Evolutionary conservation across 1,140 invertebrate species (phyloP), one percentile per base, ranked within the genome.

Genomic region (Maniola jurtina): DNA sequence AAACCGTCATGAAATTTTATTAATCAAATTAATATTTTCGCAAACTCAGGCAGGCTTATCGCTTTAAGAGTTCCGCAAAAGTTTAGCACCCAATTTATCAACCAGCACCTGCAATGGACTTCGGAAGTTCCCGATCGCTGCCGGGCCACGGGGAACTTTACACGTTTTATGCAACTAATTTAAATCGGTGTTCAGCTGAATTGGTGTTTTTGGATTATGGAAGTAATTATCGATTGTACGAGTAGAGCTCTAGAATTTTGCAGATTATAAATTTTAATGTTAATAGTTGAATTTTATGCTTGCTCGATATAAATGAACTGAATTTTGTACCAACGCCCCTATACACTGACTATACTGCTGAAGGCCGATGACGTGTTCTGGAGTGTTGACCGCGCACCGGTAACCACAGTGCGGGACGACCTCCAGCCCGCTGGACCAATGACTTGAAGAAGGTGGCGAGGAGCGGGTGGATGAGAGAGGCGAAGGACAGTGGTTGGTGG

Each of bases 31-130:
- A 66, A 66, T 63, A 64, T 63, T 64, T 36, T 60, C 42, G 56
- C 58, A 42, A 61, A 63, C 54, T 69, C 57, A 45, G 64, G 64
- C 70, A 67, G 65, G 65, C 68, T 68, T 70, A 73, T 73, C 64
- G 71, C 61, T 67, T 65, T 67, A 71, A 71, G 70, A 72, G 67
- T 64, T 69, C 63, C 56, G 48, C 61, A 47, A 70, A 75, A 70
- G 52, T 72, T 72, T 70, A 64, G 56, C 65, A 67, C 68, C 61
- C 65, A 75, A 75, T 75, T 75, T 75, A 75, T 72, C 71, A 72
- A 71, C 42, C 59, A 61, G 61, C 70, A 70, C 68, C 67, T 75
- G 70, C 73, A 75, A 40, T 66, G 64, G 72, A 73, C 68, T 73
- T 64, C 57, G 57, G n/a, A 69, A 69, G 34, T 69, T 69, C 60